Evolutionary conservation across 2,113 vertebrate genomes (phyloP).

Genomic region (Ailurus styani): DNA sequence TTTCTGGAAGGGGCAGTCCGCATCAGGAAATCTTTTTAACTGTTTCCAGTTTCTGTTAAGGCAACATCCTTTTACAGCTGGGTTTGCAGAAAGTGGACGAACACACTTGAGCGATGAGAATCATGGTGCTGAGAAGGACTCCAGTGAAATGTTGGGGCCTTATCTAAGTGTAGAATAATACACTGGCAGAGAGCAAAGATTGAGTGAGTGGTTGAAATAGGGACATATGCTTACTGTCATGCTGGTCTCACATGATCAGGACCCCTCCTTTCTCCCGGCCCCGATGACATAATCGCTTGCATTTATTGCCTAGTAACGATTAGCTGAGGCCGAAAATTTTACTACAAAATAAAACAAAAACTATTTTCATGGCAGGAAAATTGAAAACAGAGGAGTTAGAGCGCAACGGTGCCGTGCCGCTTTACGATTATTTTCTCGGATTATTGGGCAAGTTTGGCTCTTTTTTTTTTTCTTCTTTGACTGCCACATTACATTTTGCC

Average conservation of each 20-base stretch:
- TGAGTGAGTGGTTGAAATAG: neutral
- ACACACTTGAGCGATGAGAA: neutral
- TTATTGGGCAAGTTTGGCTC: constrained; percentile 10
- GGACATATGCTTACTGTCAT: neutral
- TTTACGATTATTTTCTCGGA: neutral
- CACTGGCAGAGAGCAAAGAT: neutral
- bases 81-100: constrained; percentile 27
- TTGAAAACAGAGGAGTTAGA: constrained; percentile 9
- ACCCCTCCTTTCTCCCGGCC: neutral
- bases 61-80: neutral
- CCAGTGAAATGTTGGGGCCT: neutral
- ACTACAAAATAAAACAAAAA: constrained; percentile 34
- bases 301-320: constrained; percentile 34
- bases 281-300: neutral
- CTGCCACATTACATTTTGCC: constrained; percentile 69
- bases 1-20: neutral
- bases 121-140: neutral
- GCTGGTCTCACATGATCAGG: constrained; percentile 5
- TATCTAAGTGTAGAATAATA: constrained; percentile 30
- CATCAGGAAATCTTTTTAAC: neutral
- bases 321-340: constrained; percentile 12
- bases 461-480: neutral
- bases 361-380: neutral
- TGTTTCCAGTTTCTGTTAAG: neutral
- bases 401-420: neutral